Conservation (phyloP, 2,113 vertebrate species). For the Calidris pugnax region DNA sequence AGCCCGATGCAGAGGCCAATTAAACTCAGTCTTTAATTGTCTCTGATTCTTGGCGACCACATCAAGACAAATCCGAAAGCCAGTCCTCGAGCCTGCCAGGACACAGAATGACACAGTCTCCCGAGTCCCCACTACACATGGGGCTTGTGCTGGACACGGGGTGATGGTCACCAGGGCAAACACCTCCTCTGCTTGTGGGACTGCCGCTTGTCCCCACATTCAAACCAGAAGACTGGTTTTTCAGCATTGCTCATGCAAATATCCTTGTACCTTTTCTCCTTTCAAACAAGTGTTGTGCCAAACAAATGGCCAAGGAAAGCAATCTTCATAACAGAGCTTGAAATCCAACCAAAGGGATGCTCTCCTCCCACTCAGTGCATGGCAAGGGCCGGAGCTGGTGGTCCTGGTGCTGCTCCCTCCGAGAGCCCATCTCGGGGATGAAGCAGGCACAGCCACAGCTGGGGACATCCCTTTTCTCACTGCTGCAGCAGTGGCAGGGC, state of each 20-base stretch:
- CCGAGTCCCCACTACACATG: rapidly evolving
- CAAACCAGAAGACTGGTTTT: neutral
- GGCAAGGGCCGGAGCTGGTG: neutral
- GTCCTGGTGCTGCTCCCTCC: neutral
- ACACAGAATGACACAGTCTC: rapidly evolving
- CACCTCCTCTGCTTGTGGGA: neutral
- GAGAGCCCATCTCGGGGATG: neutral
- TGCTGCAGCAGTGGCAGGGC: neutral
- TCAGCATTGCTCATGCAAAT: neutral
- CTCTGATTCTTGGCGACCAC: neutral
- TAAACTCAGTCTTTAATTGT: neutral
- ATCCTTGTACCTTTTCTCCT: too few relatives aligned
- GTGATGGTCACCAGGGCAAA: neutral
- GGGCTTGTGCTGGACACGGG: rapidly evolving
- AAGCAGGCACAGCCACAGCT: neutral
- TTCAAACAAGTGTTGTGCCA: neutral
- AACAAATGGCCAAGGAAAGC: neutral
- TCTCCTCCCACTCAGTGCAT: neutral
- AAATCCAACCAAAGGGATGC: neutral
- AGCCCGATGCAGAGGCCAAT: neutral
- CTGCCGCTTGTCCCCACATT: neutral
- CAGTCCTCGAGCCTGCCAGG: neutral
- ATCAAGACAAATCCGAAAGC: neutral
- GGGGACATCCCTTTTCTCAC: neutral
- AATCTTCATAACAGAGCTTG: neutral